Base-by-base conservation (phyloP, 2,797 vertebrate species). In the Austrolebias charrua region DNA sequence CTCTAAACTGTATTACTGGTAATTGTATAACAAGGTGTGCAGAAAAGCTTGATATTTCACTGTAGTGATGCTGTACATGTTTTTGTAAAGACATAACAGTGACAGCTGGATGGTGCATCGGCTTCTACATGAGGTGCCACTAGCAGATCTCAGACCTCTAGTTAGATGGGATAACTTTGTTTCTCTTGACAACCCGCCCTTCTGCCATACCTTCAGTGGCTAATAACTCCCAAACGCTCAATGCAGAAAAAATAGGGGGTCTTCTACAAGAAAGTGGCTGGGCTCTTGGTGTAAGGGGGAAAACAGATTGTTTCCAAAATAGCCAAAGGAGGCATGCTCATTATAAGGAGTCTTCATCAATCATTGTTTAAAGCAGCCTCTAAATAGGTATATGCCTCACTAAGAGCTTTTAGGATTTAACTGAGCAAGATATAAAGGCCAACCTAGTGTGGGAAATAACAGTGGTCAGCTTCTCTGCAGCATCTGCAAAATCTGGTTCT, bases 271-370 rank as follows among this genome's bases (percentile, higher is more conserved):
- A 85, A 78, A 84, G 82, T 86, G 82, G 79, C 53, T 55, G 3
- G 51, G 71, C 75, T 86, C 74, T 71, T 60, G 67, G 84, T 76
- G 80, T 87, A 86, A 82, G 47, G 77, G 45, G 88, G 83, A 85
- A 82, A 90, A 86, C 85, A 82, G 87, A 87, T 90, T 88, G 87
- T 86, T 85, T 89, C 86, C 74, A 89, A 89, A 88, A 82, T 70
- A 73, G 72, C 35, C 58, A 73, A 74, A 76, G 80, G 70, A 75
- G 80, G 73, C 48, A 56, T 12, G 64, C 52, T 81, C 55, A 66
- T 86, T 80, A 73, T 56, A 63, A 75, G 63, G 85, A 83, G 42
- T 69, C 66, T 74, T 89, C 86, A 91, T 92, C 90, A 92, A 89
- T 92, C 90, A 91, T 88, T 78, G 82, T 90, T 91, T 87, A 86